Evolutionary conservation across 1,140 invertebrate species (phyloP), one percentile per base, ranked within the genome.

Genomic region (Lucilia cuprina): DNA sequence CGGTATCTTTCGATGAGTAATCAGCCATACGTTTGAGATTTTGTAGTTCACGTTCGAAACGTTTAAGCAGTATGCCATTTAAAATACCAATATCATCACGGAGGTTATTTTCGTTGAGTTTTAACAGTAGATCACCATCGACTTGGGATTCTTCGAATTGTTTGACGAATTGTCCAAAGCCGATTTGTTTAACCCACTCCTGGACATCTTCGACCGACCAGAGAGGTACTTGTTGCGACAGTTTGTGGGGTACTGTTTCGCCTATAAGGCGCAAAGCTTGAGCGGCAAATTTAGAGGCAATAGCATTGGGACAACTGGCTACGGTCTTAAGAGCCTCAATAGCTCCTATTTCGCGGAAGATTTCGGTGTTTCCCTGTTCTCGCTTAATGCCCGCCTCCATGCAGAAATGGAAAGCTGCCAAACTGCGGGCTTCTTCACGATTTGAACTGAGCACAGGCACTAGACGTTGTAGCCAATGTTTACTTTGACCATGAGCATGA

Each of bases 381-480:
- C 98, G 96, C 89, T 99, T 99, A 55, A 99, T 99, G 13, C 96
- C 97, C 3, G 99, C 98, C 91, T 99, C 99, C 97, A 99, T 99
- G 88, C 98, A 99, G 91, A 99, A 99, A 91, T 99, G 99, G 91
- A 99, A 99, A 35, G 98, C 98, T 0, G 99, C 98, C 82, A 99
- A 91, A 89, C 98, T 99, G 86, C 98, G 94, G 0, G 99, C 98
- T 91, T 99, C 98, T 89, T 98, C 97, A 83, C 98, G 93, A 90
- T 99, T 97, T 19, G 98, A 99, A 87, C 96, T 97, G 5, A 99
- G 91, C n/a, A 99, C 96, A 0, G 98, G 98, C 1, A 99, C 97
- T 55, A 99, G 92, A 85, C 96, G 93, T 91, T 97, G 94, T 13
- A 99, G 92, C 98, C 99, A 99, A 86, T 97, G 96, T 89, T 98